Evolutionary conservation across 2,797 vertebrate species (phyloP).

Genomic region (Hippopotamyrus pictus): DNA sequence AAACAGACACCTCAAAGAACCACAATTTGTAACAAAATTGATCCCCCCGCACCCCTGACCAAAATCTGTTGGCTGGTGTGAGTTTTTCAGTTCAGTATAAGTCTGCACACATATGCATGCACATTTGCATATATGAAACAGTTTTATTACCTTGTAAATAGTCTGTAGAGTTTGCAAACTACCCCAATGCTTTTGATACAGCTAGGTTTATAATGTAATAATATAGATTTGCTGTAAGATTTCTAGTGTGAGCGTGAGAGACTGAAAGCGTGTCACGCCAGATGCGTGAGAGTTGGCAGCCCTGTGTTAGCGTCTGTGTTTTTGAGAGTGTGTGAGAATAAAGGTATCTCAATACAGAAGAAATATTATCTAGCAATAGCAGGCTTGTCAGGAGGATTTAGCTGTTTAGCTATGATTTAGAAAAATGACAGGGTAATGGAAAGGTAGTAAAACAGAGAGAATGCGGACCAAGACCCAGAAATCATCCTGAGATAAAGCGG

Average conservation of each 20-base stretch:
- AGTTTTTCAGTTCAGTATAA: not conserved
- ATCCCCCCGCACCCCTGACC: not conserved
- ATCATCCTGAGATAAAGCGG: not conserved
- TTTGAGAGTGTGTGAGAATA: not conserved
- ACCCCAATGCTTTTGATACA: not conserved
- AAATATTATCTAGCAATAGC: not conserved
- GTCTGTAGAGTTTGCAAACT: not conserved
- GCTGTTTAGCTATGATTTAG: not conserved
- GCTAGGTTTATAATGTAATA: not conserved
- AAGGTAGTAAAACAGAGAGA: not conserved
- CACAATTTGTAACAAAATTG: not conserved
- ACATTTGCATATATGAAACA: not conserved
- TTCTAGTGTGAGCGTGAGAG: not conserved
- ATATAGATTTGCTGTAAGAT: not conserved
- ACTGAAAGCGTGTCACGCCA: not conserved
- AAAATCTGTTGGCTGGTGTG: not conserved
- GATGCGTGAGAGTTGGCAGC: not conserved
- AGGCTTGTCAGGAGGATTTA: not conserved
- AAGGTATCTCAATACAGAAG: not conserved
- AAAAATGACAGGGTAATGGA: not conserved
- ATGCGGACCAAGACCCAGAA: not conserved
- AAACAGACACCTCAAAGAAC: not conserved
- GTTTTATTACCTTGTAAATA: not conserved
- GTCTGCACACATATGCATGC: not conserved
- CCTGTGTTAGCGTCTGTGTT: not conserved